Evolutionary conservation across 2,888 invertebrate species (phyloP), one percentile per base, ranked within the genome.

Genomic region (Caenorhabditis sp.): DNA sequence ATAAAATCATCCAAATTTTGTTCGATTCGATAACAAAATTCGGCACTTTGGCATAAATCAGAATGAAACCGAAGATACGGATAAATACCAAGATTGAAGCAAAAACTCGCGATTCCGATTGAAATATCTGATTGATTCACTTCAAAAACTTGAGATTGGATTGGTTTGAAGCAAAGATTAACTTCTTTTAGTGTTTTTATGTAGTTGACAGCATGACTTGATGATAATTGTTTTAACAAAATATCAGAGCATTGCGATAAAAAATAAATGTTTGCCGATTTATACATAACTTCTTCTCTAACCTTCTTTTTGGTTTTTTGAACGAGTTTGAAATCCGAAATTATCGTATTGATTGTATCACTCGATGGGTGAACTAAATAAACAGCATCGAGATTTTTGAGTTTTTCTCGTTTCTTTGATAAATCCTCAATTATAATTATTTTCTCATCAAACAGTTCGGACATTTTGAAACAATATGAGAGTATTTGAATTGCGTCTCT

Each of bases 341-440:
- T 66, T 0, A 71, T 43, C 0, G n/a, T 3, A 8, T 66, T 37
- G 12, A 71, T 51, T 3, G 55, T 53, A n/a, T 71, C 57, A 0
- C 27, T 27, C 8, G 51, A 36, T n/a, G 70, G 62, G 6, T 51
- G 1, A 1, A 71, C 58, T 0, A 71, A 49, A 27, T 71, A 71
- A 51, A 71, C 59, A 0, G 70, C 70, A n/a, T 66, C 63, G 26
- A 71, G 50, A 8, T 50, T 50, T n/a, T 62, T 62, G 58, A 71
- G 59, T 4, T 66, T 66, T 21, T 71, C 66, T 1, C 70, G 66
- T 10, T 27, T 50, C 54, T 49, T 37, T 5, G 59, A 37, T 3
- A 71, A 37, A 37, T 71, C 66, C 26, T 71, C 70, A 14, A 71
- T 61, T 23, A 63, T 54, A 24, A 59, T 66, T n/a, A 71, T 59